These are phyloP conservation scores for Lophius piscatorius DNA, from an alignment of 2,113 vertebrate species.

Conservation along the genomic window DNA sequence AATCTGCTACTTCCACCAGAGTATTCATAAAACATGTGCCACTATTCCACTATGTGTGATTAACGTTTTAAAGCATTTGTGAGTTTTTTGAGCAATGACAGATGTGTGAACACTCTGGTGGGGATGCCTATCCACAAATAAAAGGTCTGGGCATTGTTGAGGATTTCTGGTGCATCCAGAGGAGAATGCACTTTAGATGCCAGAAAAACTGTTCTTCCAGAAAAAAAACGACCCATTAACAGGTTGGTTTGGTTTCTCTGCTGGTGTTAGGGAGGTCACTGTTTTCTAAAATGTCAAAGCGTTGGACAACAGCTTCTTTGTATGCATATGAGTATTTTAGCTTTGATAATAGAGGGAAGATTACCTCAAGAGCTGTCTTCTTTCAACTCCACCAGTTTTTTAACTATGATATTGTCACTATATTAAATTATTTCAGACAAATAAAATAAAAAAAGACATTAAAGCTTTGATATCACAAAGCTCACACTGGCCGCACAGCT, in stretches of 20 bases:
- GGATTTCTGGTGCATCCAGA: conserved; percentile 29
- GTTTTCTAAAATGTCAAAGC: conserved; percentile 5
- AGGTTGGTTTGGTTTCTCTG: conserved; percentile 24
- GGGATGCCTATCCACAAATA: conserved; percentile 37
- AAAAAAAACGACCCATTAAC: conserved; percentile 37
- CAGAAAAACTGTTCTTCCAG: conserved; percentile 26
- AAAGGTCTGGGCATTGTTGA: conserved; percentile 31
- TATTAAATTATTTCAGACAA: conserved; percentile 24
- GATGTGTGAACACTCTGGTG: conserved; percentile 44
- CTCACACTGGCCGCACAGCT: conserved; percentile 27
- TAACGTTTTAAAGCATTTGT: conserved; percentile 2
- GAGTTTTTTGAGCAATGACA: conserved; percentile 12
- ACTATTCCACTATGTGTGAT: neutral
- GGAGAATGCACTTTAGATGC: conserved; percentile 33
- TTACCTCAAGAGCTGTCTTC: conserved; percentile 13
- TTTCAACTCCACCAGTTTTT: conserved; percentile 26
- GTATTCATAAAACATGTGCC: conserved; percentile 4
- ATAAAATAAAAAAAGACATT: conserved; percentile 13
- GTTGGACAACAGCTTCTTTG: neutral
- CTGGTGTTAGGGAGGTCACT: conserved; percentile 12
- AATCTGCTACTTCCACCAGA: neutral
- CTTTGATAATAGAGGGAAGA: neutral
- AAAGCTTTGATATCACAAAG: conserved; percentile 28
- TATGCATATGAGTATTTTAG: neutral
- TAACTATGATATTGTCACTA: conserved; percentile 38